phyloP scores from a whole-genome alignment of 1,140 invertebrate species.

The Ladona fulva region DNA sequence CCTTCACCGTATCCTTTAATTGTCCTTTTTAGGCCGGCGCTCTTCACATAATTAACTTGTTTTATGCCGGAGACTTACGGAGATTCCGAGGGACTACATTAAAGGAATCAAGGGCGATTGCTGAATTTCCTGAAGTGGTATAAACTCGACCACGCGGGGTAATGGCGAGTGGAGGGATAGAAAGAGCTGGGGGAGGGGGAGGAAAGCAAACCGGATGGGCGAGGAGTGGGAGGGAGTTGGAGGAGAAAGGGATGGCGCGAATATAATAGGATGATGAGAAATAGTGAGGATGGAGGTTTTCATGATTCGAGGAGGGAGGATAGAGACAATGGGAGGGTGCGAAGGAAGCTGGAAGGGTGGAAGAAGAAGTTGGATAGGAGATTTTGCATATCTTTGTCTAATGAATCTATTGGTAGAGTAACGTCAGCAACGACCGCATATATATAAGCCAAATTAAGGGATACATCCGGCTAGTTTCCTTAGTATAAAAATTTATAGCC shows the following conservation, averaged over 20 bases:
- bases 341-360: too few relatives aligned
- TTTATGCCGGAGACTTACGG: conserved; percentile 19
- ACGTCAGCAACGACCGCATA: too few relatives aligned
- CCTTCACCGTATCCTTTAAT: conserved; percentile 17
- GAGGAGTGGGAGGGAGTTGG: background rate
- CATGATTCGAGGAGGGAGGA: too few relatives aligned
- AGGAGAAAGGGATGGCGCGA: background rate
- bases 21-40: conserved; percentile 19
- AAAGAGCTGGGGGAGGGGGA: background rate
- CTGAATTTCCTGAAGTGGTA: conserved; percentile 19
- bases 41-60: conserved; percentile 20
- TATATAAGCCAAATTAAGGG: too few relatives aligned
- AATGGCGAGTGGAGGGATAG: conserved; percentile 5
- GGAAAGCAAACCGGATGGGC: background rate
- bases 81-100: conserved; percentile 18
- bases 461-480: too few relatives aligned
- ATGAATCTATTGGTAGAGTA: too few relatives aligned
- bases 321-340: too few relatives aligned
- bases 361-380: too few relatives aligned
- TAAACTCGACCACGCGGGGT: conserved; percentile 15
- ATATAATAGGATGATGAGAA: too few relatives aligned
- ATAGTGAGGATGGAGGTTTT: too few relatives aligned
- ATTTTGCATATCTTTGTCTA: too few relatives aligned
- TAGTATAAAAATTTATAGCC: too few relatives aligned
- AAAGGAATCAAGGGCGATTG: conserved; percentile 19